Percentiles rank a stretch among this genome's conserved stretches.
These are phyloP conservation scores for Esox niger DNA, from an alignment of 2,113 vertebrate species.

Conservation along the genomic window DNA sequence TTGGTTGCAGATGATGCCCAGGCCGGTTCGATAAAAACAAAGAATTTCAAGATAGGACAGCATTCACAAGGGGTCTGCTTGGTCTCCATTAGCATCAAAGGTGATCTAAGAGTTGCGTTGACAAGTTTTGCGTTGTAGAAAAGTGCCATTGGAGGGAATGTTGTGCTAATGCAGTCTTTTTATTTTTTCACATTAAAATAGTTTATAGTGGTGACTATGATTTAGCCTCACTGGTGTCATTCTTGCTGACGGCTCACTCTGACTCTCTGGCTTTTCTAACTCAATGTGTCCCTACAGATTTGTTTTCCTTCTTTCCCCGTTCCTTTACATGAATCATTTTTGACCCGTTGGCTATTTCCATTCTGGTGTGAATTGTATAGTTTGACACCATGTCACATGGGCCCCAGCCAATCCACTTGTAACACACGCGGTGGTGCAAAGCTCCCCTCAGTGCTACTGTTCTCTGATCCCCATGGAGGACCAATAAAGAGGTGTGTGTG, in stretches of 20 bases:
- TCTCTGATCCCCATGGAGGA: too few relatives aligned
- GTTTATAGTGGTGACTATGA: slow-evolving; percentile 51
- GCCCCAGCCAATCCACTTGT: too few relatives aligned
- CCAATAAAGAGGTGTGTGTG: too few relatives aligned
- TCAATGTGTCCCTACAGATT: not conserved
- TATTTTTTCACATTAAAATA: too few relatives aligned
- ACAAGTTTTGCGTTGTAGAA: slow-evolving; percentile 58
- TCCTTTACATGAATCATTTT: too few relatives aligned
- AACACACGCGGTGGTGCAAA: too few relatives aligned
- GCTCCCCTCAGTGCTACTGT: too few relatives aligned
- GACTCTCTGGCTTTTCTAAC: slow-evolving; percentile 1
- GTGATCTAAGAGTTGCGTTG: slow-evolving; percentile 48
- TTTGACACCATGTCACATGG: too few relatives aligned
- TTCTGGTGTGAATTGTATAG: too few relatives aligned
- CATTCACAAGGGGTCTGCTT: slow-evolving; percentile 55
- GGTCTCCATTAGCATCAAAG: slow-evolving; percentile 35
- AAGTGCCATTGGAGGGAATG: not conserved
- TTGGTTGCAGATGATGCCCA: slow-evolving; percentile 76
- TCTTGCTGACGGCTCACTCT: slow-evolving; percentile 26
- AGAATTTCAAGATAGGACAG: slow-evolving; percentile 68
- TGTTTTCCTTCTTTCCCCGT: too few relatives aligned
- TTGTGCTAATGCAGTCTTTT: not conserved
- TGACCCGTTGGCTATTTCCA: too few relatives aligned
- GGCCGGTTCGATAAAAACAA: slow-evolving; percentile 67
- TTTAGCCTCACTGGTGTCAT: slow-evolving; percentile 54